Conservation (phyloP, 2,113 vertebrate genomes). For the Cyanoderma ruficeps region DNA sequence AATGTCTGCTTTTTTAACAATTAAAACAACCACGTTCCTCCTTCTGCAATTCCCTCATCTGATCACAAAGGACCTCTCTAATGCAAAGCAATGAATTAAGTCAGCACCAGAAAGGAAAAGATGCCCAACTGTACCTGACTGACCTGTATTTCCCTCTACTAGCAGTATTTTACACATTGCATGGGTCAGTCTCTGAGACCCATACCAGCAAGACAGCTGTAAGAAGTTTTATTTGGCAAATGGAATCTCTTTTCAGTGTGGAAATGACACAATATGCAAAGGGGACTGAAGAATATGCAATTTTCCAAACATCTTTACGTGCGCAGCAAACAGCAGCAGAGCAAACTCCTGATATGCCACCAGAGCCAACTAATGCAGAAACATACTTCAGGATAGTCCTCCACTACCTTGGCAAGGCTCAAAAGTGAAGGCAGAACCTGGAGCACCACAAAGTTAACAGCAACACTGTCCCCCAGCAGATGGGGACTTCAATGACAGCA, state of each 20-base stretch:
- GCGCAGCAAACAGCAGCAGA: neutral
- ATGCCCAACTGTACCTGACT: neutral
- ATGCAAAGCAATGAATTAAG: neutral
- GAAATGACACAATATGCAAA: neutral
- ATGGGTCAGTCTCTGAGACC: neutral
- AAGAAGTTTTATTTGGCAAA: neutral
- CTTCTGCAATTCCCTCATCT: neutral
- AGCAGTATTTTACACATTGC: neutral
- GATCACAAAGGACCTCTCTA: neutral
- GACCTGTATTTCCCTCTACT: neutral
- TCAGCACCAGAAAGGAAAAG: neutral
- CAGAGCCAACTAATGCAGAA: neutral
- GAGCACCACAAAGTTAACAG: neutral
- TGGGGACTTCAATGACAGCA: neutral
- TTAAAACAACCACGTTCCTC: neutral
- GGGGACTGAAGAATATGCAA: neutral
- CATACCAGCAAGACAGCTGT: neutral
- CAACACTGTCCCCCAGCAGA: neutral
- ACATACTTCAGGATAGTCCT: neutral
- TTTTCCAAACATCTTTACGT: neutral
- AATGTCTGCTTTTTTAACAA: neutral
- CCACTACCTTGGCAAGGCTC: neutral
- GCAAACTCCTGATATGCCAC: neutral
- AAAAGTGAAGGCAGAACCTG: neutral
- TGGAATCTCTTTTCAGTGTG: neutral